phyloP scores from a whole-genome alignment of 2,797 vertebrate species.

The Notoglanidium macrostoma region DNA sequence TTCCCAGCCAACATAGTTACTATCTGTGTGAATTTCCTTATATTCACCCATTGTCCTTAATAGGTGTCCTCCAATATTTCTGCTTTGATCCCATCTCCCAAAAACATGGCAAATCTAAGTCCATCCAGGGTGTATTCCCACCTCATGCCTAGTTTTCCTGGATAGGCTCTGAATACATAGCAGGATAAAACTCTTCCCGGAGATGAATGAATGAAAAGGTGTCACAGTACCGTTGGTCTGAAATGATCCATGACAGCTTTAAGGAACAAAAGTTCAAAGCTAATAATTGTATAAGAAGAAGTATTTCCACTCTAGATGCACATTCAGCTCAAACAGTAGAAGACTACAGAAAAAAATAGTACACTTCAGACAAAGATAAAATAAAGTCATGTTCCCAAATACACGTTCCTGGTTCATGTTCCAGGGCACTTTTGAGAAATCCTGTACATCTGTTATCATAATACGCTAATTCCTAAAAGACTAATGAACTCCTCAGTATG shows the following conservation, averaged over 20 bases:
- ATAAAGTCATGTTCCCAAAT: not conserved
- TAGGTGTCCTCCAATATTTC: not conserved
- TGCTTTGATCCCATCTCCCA: not conserved
- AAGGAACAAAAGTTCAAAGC: not conserved
- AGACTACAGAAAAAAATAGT: not conserved
- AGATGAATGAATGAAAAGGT: not conserved
- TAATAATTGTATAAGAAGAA: not conserved
- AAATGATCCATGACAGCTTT: not conserved
- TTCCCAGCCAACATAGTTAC: not conserved
- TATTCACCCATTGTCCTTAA: not conserved
- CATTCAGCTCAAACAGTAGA: not conserved
- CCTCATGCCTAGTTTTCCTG: not conserved
- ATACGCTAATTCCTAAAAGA: not conserved
- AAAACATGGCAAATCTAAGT: not conserved
- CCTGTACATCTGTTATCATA: not conserved
- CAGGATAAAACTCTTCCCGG: not conserved
- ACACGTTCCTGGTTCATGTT: not conserved
- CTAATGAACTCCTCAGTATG: not conserved
- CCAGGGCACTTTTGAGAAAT: not conserved
- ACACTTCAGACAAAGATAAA: not conserved
- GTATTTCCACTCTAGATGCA: not conserved
- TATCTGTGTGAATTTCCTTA: not conserved
- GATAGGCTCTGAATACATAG: not conserved
- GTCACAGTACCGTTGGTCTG: not conserved
- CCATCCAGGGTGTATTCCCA: not conserved